Base-by-base conservation (phyloP, 2,113 vertebrate species). In the Chionomys nivalis region DNA sequence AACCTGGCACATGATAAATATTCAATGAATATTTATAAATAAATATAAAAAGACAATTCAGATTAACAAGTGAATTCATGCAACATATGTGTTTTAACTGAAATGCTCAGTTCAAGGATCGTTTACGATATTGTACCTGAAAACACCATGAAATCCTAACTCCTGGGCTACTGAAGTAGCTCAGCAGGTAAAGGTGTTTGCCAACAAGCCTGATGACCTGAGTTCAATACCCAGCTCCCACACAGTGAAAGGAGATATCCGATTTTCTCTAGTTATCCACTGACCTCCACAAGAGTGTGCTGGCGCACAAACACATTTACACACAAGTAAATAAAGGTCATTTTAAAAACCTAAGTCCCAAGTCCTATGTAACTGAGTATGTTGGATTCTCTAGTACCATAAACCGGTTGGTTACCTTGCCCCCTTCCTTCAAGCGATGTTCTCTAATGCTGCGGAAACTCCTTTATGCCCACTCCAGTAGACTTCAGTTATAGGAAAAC, bases 91-190 rank as follows among this genome's bases (percentile, higher is more conserved):
- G 44, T 49, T 87, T 72, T 52, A 91, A 75, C 66, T 31, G 75
- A 52, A 97, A 94, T 39, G 31, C 36, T 95, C 82, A 94, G 7
- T 91, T 78, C 23, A 49, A 92, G 28, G n/a, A 87, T 85, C 91
- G 36, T 70, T 93, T 55, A 49, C 70, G 33, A 72, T 36, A 81
- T 6, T 39, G 36, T 66, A 26, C 19, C 49, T 90, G 36, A 94
- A 90, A 93, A 85, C 24, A 58, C 63, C 9, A 49, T 73, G 78
- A 94, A 92, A n/a, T 33, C 31, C 10, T 52, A 42, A 8, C n/a
- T 63, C 58, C 55, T 31, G 55, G 55, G n/a, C 55, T 58, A 9
- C 47, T 78, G 31, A 55, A 19, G 31, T 55, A 11, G 16, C 19
- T 61, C 36, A 82, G 36, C 12, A 26, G 58, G 55, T 61, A 39